A percentile compares a stretch with the other conserved stretches of the same genome.
These are phyloP conservation scores for Aleiodes testaceus DNA, from an alignment of 2,888 invertebrate species.

Conservation along the genomic window DNA sequence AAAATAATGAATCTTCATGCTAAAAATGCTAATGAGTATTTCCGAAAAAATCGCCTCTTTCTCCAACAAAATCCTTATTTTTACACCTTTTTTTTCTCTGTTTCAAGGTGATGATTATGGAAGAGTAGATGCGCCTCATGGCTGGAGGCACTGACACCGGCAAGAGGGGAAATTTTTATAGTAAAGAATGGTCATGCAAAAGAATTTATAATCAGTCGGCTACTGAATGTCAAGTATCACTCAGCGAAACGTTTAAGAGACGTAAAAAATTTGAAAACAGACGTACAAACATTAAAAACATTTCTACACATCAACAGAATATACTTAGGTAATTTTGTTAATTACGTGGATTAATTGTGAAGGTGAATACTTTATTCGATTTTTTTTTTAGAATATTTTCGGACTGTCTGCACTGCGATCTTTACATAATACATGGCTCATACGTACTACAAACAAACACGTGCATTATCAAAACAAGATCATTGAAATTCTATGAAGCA, in stretches of 20 bases:
- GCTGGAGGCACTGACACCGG: constrained; percentile 67
- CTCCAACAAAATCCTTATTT: too few relatives aligned
- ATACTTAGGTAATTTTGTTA: constrained; percentile 60
- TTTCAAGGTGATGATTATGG: constrained; percentile 64
- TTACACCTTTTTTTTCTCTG: constrained; percentile 15
- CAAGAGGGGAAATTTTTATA: constrained; percentile 67
- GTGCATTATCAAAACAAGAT: constrained; percentile 78
- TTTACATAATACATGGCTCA: constrained; percentile 77
- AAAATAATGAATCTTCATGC: constrained; percentile 6
- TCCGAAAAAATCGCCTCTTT: too few relatives aligned
- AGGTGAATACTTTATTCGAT: neutral
- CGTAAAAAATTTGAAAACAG: constrained; percentile 57
- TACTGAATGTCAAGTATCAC: constrained; percentile 46
- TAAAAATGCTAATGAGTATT: neutral
- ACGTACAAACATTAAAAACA: constrained; percentile 57
- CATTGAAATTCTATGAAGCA: constrained; percentile 76
- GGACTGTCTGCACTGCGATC: constrained; percentile 77
- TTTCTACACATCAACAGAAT: constrained; percentile 60
- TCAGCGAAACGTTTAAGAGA: constrained; percentile 61
- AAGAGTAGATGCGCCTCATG: constrained; percentile 70
- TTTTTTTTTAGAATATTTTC: constrained; percentile 75
- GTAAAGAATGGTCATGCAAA: constrained; percentile 57
- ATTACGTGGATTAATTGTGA: neutral
- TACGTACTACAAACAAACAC: constrained; percentile 77
- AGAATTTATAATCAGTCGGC: constrained; percentile 52